These are phyloP conservation scores for Paragorgia papillata DNA, from an alignment of 92 coral and sea anemone genomes.

Conservation along the genomic window DNA sequence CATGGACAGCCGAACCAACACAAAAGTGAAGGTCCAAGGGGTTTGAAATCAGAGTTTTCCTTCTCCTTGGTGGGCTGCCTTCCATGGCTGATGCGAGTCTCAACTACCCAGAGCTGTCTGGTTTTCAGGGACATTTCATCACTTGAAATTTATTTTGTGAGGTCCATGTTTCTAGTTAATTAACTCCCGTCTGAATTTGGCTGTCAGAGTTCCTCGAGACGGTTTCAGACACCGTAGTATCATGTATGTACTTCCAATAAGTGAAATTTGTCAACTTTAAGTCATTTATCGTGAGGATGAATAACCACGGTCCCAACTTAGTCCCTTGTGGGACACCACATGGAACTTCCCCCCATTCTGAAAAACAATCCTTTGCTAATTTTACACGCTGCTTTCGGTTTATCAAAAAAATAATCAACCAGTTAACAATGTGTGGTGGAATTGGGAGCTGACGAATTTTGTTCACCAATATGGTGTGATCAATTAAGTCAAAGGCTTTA, in stretches of 20 bases:
- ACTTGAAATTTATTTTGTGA: background rate
- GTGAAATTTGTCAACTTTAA: background rate
- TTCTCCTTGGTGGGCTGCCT: too few species aligned
- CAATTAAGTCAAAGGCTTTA: constrained; percentile 19
- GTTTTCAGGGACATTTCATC: too few species aligned
- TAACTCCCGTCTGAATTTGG: background rate
- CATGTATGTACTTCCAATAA: background rate
- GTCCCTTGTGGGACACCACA: background rate
- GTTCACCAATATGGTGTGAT: constrained; percentile 7
- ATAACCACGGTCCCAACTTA: background rate
- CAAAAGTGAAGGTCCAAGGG: too few species aligned
- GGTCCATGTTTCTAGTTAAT: background rate
- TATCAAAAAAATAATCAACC: constrained; percentile 20
- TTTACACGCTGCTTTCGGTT: constrained; percentile 27
- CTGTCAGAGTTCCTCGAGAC: background rate
- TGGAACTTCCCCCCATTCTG: constrained; percentile 31
- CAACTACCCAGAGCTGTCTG: too few species aligned
- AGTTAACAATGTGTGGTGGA: background rate
- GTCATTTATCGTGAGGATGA: constrained; percentile 1
- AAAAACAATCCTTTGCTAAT: constrained; percentile 17
- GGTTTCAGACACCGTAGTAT: background rate
- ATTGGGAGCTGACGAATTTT: background rate
- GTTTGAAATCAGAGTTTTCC: too few species aligned
- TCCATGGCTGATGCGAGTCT: too few species aligned
- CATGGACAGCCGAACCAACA: too few species aligned